Evolutionary conservation across 2,113 vertebrate genomes (phyloP).

Genomic region (Catharus bicknelli): DNA sequence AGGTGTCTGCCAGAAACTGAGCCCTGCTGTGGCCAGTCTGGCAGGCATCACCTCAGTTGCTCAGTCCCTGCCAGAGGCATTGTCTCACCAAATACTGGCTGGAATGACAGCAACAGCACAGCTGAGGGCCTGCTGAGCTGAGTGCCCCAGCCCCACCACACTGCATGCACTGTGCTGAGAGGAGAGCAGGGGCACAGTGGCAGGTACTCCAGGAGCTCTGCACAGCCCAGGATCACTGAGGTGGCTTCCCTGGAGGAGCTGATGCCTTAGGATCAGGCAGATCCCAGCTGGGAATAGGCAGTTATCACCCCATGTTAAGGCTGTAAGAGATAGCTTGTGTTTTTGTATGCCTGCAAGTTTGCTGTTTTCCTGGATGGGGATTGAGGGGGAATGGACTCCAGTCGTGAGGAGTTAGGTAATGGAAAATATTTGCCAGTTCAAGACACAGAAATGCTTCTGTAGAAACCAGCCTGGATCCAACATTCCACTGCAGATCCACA

Average conservation of each 20-base stretch:
- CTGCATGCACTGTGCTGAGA: not conserved
- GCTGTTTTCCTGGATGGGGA: not conserved
- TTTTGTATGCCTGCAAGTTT: not conserved
- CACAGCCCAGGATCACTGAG: not conserved
- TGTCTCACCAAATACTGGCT: not conserved
- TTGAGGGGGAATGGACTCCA: not conserved
- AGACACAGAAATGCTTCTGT: not conserved
- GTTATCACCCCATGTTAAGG: not conserved
- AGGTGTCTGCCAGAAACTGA: not conserved
- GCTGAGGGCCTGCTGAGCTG: not conserved
- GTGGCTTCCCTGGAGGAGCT: not conserved
- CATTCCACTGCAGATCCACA: not conserved
- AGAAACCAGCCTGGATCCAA: not conserved
- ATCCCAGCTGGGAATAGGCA: not conserved
- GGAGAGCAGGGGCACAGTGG: rapidly evolving
- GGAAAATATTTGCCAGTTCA: not conserved
- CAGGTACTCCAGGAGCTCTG: not conserved
- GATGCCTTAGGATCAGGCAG: not conserved
- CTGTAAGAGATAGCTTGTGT: not conserved
- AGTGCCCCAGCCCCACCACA: rapidly evolving
- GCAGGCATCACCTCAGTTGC: not conserved
- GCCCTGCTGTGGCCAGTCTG: not conserved
- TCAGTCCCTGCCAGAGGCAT: not conserved
- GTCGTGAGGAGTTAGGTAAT: rapidly evolving
- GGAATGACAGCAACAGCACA: not conserved